These are phyloP conservation scores for Mus pahari DNA, from an alignment of 2,113 vertebrate genomes.

Conservation along the genomic window DNA sequence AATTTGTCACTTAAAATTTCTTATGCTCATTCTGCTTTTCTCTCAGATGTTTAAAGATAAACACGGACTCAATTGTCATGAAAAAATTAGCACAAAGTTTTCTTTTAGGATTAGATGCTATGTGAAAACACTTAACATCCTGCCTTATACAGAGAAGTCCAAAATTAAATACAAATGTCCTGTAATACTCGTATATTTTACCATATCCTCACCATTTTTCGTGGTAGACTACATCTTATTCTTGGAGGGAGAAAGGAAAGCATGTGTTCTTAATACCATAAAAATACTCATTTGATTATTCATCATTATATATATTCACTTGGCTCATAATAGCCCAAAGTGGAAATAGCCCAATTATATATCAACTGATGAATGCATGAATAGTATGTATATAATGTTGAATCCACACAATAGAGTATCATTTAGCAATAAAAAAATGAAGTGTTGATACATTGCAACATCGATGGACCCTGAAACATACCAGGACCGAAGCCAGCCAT, in stretches of 20 bases:
- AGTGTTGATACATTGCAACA: not conserved
- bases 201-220: not conserved
- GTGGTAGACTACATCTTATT: not conserved
- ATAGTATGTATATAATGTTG: not conserved
- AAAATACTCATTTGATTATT: not conserved
- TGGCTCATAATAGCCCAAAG: not conserved
- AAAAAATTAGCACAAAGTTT: conserved; percentile 49
- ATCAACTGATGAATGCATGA: not conserved
- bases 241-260: conserved; percentile 34
- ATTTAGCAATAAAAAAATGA: not conserved
- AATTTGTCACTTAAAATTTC: not conserved
- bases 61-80: not conserved
- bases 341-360: not conserved
- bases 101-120: conserved; percentile 46
- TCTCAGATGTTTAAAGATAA: conserved; percentile 25
- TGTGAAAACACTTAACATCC: not conserved
- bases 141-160: not conserved
- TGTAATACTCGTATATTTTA: not conserved
- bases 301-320: not conserved
- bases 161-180: not conserved
- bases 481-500: not conserved
- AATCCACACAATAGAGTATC: not conserved
- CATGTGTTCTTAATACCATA: conserved; percentile 38
- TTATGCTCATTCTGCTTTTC: not conserved
- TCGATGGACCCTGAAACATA: not conserved